phyloP scores from a whole-genome alignment of 2,888 invertebrate species.

The Stramonita haemastoma region DNA sequence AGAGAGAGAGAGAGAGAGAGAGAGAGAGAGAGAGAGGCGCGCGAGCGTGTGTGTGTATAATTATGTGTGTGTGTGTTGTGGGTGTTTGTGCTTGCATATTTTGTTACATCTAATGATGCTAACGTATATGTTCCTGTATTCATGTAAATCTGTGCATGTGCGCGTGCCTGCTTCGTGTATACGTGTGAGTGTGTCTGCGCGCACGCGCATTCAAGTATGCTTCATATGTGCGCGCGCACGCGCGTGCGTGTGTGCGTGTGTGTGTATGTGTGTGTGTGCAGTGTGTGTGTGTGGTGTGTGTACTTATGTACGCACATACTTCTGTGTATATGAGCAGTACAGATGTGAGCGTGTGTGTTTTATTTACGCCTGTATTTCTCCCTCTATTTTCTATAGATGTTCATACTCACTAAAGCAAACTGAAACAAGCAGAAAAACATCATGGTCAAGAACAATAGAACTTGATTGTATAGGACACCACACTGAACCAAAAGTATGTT shows the following conservation, averaged over 20 bases:
- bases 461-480: no score
- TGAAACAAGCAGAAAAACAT: no score
- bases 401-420: background rate
- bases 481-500: no score
- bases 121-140: no score
- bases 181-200: background rate
- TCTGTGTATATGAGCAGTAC: background rate
- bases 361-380: no score
- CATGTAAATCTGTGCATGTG: no score
- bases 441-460: no score
- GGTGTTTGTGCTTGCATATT: background rate
- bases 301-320: no score
- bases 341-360: background rate
- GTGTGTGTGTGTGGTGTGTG: background rate
- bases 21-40: background rate
- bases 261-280: background rate
- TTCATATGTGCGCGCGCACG: background rate
- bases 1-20: slow-evolving; percentile 12
- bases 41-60: background rate
- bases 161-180: no score
- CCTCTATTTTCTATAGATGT: background rate
- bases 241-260: background rate
- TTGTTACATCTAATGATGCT: no score
- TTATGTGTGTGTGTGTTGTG: background rate
- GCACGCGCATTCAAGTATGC: no score